These are phyloP conservation scores for Microtus montanus DNA, from an alignment of 2,113 vertebrate genomes.

Conservation along the genomic window DNA sequence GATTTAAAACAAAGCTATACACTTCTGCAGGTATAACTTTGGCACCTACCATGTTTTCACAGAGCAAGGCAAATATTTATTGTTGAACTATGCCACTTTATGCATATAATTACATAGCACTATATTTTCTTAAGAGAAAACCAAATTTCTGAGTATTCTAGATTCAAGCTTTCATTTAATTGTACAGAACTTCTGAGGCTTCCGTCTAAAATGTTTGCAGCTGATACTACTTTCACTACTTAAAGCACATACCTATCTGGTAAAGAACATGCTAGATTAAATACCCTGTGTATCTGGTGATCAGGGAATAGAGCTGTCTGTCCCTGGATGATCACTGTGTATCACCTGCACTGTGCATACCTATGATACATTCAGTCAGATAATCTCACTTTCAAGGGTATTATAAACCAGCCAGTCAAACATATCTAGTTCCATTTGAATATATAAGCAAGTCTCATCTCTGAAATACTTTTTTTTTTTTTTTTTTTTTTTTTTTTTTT, in stretches of 20 bases:
- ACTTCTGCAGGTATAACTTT: not conserved
- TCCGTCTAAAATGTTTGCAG: constrained; percentile 13
- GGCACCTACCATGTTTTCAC: not conserved
- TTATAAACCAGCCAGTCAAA: constrained; percentile 7
- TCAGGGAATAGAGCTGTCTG: not conserved
- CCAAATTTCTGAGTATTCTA: not conserved
- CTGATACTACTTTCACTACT: not conserved
- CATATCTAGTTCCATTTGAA: not conserved
- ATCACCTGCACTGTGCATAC: not conserved
- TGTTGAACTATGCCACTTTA: not conserved
- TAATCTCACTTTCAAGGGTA: not conserved
- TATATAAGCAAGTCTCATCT: not conserved
- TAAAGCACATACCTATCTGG: not conserved
- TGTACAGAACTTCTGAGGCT: not conserved
- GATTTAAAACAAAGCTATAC: constrained; percentile 24
- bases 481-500: too few relatives aligned
- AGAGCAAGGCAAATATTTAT: not conserved
- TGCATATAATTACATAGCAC: not conserved
- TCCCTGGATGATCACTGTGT: not conserved
- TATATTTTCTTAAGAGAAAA: constrained; percentile 2
- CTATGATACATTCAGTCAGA: not conserved
- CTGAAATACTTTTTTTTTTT: constrained; percentile 32
- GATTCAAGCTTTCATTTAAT: not conserved
- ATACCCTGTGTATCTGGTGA: not conserved
- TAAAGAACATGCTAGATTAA: constrained; percentile 27